Percentiles rank a stretch among this genome's conserved stretches.
Evolutionary conservation across 2,888 invertebrate species (phyloP).

Genomic region (Coecobrya sp.): DNA sequence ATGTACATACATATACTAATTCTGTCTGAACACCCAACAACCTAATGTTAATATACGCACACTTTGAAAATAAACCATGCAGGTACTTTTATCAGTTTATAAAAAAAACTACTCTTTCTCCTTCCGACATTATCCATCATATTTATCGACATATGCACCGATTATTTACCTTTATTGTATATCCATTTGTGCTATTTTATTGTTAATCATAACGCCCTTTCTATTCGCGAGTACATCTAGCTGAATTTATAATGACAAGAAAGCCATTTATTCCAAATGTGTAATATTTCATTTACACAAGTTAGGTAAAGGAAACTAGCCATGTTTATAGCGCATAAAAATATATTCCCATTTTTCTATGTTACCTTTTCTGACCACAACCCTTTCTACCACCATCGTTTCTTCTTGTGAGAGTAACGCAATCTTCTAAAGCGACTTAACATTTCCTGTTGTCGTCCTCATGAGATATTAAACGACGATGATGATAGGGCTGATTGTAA

Average conservation of each 20-base stretch:
- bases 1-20: no score
- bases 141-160: not conserved
- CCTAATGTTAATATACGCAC: no score
- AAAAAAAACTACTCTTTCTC: not conserved
- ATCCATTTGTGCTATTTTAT: not conserved
- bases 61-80: not conserved
- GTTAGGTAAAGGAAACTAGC: not conserved
- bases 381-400: not conserved
- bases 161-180: not conserved
- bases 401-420: conserved; percentile 57
- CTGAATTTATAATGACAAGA: not conserved
- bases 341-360: no score
- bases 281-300: not conserved
- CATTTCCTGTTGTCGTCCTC: conserved; percentile 57
- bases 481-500: conserved; percentile 38
- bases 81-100: not conserved
- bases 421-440: conserved; percentile 64
- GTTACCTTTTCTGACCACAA: not conserved
- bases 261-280: not conserved
- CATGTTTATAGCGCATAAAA: not conserved
- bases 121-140: conserved; percentile 1
- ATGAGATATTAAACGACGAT: conserved; percentile 45
- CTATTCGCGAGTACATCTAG: not conserved
- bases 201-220: not conserved
- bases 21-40: no score